Conservation (phyloP, 2,113 vertebrate species). For the Lamprotornis superbus region DNA sequence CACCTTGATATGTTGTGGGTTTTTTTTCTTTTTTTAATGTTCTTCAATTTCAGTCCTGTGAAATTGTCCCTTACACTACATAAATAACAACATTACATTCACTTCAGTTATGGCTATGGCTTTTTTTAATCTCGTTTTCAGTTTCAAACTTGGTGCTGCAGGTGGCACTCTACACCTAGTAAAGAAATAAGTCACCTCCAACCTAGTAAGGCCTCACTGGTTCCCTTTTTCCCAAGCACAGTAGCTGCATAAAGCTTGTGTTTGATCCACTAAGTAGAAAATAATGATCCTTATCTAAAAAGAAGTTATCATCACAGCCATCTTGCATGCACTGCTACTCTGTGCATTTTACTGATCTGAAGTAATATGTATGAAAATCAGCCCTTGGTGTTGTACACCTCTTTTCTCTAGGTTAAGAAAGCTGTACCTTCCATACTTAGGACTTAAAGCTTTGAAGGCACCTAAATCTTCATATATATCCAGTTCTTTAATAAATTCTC, state of each 20-base stretch:
- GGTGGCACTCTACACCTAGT: not conserved
- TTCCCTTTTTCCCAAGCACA: not conserved
- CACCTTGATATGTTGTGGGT: not conserved
- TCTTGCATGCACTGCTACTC: not conserved
- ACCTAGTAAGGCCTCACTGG: accelerated
- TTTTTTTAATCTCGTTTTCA: not conserved
- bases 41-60: not conserved
- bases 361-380: not conserved
- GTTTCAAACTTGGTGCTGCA: slow-evolving; percentile 13
- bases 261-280: not conserved
- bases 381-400: no score
- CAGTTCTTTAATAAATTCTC: not conserved
- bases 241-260: not conserved
- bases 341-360: not conserved
- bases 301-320: not conserved
- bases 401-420: not conserved
- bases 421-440: not conserved
- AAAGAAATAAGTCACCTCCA: not conserved
- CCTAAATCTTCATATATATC: not conserved
- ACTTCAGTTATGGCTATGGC: not conserved
- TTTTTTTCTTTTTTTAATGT: not conserved
- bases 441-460: not conserved
- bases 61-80: accelerated
- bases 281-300: not conserved
- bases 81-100: not conserved